Percentiles rank a stretch among this genome's conserved stretches.
phyloP scores from a whole-genome alignment of 2,888 invertebrate genomes.

The Dasypogon diadema region DNA sequence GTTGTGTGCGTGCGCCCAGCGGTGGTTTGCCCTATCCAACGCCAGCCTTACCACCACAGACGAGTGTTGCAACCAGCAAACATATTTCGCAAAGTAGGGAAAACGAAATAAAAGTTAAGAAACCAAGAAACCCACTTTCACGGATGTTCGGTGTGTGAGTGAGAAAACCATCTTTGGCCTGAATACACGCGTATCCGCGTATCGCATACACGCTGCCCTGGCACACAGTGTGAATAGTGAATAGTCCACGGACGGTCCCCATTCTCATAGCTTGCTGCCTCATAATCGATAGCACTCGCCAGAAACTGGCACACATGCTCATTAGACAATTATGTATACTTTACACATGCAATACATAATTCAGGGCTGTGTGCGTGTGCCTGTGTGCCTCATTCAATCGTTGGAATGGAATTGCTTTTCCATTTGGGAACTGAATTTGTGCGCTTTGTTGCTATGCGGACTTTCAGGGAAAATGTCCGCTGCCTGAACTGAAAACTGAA shows the following conservation, averaged over 20 bases:
- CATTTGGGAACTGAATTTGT: not conserved
- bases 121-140: slow-evolving; percentile 13
- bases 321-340: not conserved
- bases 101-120: not conserved
- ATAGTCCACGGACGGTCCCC: too few species aligned
- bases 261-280: not conserved
- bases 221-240: too few species aligned
- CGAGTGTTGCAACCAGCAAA: not conserved
- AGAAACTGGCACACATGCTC: not conserved
- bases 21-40: too few species aligned
- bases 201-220: not conserved
- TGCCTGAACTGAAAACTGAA: not conserved
- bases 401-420: not conserved
- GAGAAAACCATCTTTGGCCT: not conserved
- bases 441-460: slow-evolving; percentile 12
- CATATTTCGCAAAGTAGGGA: not conserved
- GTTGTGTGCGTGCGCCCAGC: too few species aligned
- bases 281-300: not conserved
- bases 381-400: not conserved
- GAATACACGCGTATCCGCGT: not conserved
- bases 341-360: not conserved
- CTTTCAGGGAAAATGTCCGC: not conserved
- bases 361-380: not conserved
- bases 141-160: not conserved
- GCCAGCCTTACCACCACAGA: too few species aligned